A percentile compares a stretch with the other conserved stretches of the same genome.
Conservation (phyloP, 2,888 invertebrate genomes). For the Dynastes hyllus region DNA sequence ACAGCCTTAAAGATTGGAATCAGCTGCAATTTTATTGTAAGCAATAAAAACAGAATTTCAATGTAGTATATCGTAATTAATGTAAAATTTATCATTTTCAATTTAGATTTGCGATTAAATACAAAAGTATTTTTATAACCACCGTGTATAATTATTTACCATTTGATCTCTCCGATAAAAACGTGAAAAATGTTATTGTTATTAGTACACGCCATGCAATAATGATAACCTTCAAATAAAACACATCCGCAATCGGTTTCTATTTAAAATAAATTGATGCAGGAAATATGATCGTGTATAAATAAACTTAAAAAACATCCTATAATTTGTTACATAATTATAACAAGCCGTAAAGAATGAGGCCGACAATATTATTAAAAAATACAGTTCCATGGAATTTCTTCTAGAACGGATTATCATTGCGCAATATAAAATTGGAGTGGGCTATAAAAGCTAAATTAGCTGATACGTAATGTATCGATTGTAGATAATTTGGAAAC, state of each 20-base stretch:
- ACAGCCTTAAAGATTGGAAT: too few relatives aligned
- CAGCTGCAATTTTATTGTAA: too few relatives aligned
- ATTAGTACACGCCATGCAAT: background rate
- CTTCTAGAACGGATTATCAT: background rate
- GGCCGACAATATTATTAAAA: slow-evolving; percentile 10
- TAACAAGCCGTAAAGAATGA: slow-evolving; percentile 7
- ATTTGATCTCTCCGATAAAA: too few relatives aligned
- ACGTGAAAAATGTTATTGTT: background rate
- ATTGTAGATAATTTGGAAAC: too few relatives aligned
- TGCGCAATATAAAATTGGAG: background rate
- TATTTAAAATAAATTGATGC: background rate
- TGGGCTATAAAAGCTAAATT: background rate
- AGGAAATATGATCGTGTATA: slow-evolving; percentile 25
- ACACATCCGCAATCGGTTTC: slow-evolving; percentile 19
- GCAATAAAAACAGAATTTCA: too few relatives aligned
- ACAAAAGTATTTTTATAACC: background rate
- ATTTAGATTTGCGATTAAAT: background rate
- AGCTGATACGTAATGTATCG: too few relatives aligned
- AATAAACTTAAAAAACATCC: slow-evolving; percentile 1
- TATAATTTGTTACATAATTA: slow-evolving; percentile 25
- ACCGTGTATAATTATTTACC: too few relatives aligned
- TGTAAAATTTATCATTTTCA: too few relatives aligned
- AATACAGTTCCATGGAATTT: background rate
- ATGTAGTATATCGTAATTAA: too few relatives aligned
- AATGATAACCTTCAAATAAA: slow-evolving; percentile 19